phyloP scores from a whole-genome alignment of 2,113 vertebrate genomes.

The Myxocyprinus asiaticus region DNA sequence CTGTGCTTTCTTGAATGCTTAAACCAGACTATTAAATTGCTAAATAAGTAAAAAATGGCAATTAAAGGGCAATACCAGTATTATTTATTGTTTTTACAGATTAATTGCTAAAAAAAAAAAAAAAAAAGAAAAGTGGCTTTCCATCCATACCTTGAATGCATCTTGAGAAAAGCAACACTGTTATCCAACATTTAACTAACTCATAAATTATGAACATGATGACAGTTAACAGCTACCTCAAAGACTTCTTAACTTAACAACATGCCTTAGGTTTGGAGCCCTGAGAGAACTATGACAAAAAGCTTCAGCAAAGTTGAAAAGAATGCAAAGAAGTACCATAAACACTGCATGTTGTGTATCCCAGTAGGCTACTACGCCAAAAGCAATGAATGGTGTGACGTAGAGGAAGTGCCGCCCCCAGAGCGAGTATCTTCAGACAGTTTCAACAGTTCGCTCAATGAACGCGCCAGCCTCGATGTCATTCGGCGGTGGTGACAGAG shows the following conservation, averaged over 20 bases:
- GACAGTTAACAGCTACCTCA: background rate
- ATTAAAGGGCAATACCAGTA: no score
- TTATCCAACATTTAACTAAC: background rate
- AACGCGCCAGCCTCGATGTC: slow-evolving; percentile 21
- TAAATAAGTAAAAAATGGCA: no score
- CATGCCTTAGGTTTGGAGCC: background rate
- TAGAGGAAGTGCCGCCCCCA: slow-evolving; percentile 53
- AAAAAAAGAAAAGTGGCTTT: no score
- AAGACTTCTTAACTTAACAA: background rate
- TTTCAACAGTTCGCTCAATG: slow-evolving; percentile 43
- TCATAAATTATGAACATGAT: background rate
- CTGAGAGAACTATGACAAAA: background rate
- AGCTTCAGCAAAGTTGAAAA: slow-evolving; percentile 10
- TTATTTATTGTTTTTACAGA: no score
- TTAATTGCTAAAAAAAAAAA: no score
- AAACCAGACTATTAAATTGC: no score
- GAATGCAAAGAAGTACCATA: slow-evolving; percentile 13
- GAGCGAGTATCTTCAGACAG: slow-evolving; percentile 29
- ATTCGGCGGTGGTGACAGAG: slow-evolving; percentile 34
- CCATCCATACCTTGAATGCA: no score
- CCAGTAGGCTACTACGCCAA: background rate
- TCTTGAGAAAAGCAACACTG: no score
- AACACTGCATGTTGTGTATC: background rate
- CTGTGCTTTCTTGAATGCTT: no score
- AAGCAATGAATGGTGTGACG: slow-evolving; percentile 59